A percentile compares a stretch with the other conserved stretches of the same genome.
phyloP scores from a whole-genome alignment of 1,140 invertebrate species.

The Pogonognathellus flavescens region DNA sequence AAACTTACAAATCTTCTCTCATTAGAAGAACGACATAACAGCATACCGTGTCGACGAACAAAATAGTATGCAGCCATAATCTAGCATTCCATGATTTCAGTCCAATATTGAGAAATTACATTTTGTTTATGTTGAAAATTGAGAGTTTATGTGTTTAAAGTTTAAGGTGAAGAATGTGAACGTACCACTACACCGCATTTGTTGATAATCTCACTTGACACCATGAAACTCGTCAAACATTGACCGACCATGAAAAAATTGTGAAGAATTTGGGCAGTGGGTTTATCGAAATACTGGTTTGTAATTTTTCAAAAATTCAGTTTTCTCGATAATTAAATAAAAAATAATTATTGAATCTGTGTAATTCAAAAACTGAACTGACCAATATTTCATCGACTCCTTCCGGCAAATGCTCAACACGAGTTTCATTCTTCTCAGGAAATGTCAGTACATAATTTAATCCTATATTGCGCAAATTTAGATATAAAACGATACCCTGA shows the following conservation, averaged over 20 bases:
- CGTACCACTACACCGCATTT: background rate
- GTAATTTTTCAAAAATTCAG: background rate
- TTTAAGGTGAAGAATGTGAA: background rate
- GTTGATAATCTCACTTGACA: background rate
- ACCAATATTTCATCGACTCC: background rate
- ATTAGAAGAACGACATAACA: background rate
- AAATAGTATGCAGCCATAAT: conserved; percentile 13
- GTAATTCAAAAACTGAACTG: background rate
- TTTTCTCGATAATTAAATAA: background rate
- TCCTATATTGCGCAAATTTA: background rate
- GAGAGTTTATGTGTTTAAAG: too few relatives aligned
- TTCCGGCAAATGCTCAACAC: background rate
- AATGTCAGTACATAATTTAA: background rate
- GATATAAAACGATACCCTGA: background rate
- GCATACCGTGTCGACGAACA: conserved; percentile 18
- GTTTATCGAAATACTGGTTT: too few relatives aligned
- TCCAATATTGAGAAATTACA: background rate
- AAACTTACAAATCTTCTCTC: conserved; percentile 20
- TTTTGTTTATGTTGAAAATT: background rate
- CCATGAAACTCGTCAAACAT: background rate
- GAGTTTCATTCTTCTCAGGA: background rate
- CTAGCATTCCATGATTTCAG: background rate
- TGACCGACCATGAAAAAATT: background rate
- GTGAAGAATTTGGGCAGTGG: background rate
- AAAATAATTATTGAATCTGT: background rate